These are phyloP conservation scores for Aurelia aurita complex sp. Pacific DNA, from an alignment of 30 jellyfish, hydroid and myxozoan species.

Conservation along the genomic window DNA sequence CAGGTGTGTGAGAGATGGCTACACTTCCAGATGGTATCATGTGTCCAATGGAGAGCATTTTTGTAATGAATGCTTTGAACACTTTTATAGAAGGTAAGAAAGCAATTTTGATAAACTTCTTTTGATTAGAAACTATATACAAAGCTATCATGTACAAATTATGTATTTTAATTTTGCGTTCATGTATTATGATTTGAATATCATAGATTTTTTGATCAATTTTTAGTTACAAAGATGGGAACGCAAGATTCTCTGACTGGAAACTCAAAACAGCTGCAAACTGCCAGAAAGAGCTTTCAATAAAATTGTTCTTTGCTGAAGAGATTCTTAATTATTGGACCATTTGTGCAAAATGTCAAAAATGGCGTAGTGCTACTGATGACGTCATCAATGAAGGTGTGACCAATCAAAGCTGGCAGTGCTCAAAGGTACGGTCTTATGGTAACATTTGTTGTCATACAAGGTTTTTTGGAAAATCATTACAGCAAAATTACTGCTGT, in stretches of 20 bases:
- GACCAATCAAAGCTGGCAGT: conserved; percentile 9
- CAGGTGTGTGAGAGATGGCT: conserved; percentile 86
- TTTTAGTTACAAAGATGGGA: conserved; percentile 81
- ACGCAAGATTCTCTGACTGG: conserved; percentile 77
- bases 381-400: conserved; percentile 6
- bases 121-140: background rate
- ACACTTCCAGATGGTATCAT: conserved; percentile 95
- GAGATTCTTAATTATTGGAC: conserved; percentile 84
- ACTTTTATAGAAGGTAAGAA: conserved; percentile 76
- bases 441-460: background rate
- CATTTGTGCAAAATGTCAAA: conserved; percentile 63
- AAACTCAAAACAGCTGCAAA: conserved; percentile 71
- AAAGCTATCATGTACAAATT: background rate
- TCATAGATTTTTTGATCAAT: background rate
- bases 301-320: conserved; percentile 88
- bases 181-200: too few relatives aligned
- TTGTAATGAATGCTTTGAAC: conserved; percentile 92
- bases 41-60: conserved; percentile 86
- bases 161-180: background rate
- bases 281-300: conserved; percentile 74
- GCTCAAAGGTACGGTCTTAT: conserved; percentile 25
- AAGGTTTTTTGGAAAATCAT: background rate
- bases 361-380: conserved; percentile 78
- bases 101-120: background rate
- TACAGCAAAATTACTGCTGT: too few relatives aligned